Conservation (phyloP, 2,797 vertebrate species). For the Catharus ustulatus region DNA sequence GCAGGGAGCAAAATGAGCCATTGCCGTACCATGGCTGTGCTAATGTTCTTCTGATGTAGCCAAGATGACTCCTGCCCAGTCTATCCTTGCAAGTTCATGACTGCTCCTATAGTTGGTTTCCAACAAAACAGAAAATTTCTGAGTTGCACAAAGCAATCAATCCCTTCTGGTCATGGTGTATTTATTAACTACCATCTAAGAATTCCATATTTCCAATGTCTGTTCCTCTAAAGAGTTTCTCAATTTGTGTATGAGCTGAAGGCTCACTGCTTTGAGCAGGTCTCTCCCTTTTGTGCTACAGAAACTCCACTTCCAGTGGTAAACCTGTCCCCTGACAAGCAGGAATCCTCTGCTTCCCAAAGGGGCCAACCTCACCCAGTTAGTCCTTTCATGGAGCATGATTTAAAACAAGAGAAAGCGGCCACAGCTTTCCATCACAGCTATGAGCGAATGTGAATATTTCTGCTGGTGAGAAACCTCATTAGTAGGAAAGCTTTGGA, state of each 20-base stretch:
- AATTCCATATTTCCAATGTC: background rate
- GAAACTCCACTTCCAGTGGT: background rate
- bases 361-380: background rate
- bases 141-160: background rate
- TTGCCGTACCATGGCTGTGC: background rate
- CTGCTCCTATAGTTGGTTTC: background rate
- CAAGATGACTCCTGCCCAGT: background rate
- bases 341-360: background rate
- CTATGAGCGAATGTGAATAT: background rate
- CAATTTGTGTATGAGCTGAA: background rate
- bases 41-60: background rate
- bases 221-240: background rate
- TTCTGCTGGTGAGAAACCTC: background rate
- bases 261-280: background rate
- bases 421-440: background rate
- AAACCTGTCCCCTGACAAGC: background rate
- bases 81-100: background rate
- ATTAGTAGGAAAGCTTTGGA: background rate
- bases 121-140: background rate
- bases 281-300: background rate
- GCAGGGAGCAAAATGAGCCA: background rate
- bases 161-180: accelerated
- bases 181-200: background rate
- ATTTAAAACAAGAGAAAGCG: background rate
- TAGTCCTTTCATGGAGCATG: background rate